phyloP scores from a whole-genome alignment of 2,113 vertebrate species.

The Pagrus major region DNA sequence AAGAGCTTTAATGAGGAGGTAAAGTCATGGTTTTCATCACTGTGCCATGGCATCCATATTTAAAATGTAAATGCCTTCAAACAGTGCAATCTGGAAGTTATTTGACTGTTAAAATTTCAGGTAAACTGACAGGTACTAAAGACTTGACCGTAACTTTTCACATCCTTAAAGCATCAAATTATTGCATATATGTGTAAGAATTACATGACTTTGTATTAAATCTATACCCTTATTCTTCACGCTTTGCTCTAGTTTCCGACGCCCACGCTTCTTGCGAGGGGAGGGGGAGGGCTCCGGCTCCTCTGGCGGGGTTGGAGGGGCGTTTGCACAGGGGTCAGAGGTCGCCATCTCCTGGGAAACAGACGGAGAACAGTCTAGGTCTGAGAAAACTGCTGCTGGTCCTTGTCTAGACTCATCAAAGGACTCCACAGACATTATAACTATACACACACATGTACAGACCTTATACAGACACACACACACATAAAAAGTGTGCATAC shows the following conservation, averaged over 20 bases:
- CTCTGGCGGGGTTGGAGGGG: conserved; percentile 88
- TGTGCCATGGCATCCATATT: conserved; percentile 40
- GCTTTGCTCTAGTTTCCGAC: conserved; percentile 78
- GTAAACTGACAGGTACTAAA: conserved; percentile 2
- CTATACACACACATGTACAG: conserved; percentile 34
- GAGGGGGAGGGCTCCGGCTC: conserved; percentile 82
- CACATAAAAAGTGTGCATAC: too few relatives aligned
- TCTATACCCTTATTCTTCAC: conserved; percentile 78
- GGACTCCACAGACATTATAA: conserved; percentile 48
- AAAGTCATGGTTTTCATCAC: conserved; percentile 63
- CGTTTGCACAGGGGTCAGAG: conserved; percentile 85
- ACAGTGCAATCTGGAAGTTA: conserved; percentile 47
- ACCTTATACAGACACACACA: conserved; percentile 32
- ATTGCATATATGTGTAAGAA: background rate
- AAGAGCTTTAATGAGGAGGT: conserved; percentile 48
- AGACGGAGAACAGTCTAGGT: conserved; percentile 68
- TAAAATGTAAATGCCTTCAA: conserved; percentile 35
- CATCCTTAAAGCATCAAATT: background rate
- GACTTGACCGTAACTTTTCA: background rate
- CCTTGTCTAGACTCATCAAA: conserved; percentile 57
- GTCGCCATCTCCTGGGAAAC: conserved; percentile 80
- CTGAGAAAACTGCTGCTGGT: conserved; percentile 61
- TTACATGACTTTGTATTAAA: conserved; percentile 27
- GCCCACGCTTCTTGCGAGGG: conserved; percentile 81
- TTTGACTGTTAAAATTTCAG: conserved; percentile 14